Conservation (phyloP, 2,113 vertebrate species). For the Apeltes quadracus region DNA sequence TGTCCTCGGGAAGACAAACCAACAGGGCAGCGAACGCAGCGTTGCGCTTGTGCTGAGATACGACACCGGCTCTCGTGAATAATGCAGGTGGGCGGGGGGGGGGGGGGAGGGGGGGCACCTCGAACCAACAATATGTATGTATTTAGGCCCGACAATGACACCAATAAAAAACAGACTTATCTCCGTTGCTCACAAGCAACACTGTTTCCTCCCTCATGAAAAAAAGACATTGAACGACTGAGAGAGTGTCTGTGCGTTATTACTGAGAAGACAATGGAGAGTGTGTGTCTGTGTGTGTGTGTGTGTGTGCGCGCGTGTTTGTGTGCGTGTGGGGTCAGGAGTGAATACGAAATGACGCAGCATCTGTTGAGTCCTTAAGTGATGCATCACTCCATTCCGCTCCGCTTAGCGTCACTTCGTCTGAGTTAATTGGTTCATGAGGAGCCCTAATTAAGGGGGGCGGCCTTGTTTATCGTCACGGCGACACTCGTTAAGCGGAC, state of each 20-base stretch:
- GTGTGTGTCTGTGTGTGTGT: constrained; percentile 5
- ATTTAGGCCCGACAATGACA: constrained; percentile 46
- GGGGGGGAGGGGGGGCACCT: constrained; percentile 5
- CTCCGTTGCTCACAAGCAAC: constrained; percentile 30
- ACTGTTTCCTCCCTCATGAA: constrained; percentile 20
- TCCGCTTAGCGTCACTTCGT: constrained; percentile 71
- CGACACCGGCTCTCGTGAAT: constrained; percentile 50
- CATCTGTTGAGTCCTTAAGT: constrained; percentile 69
- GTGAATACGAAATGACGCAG: constrained; percentile 52
- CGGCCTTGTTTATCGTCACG: constrained; percentile 72
- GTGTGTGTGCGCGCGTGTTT: constrained; percentile 6
- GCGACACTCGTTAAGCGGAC: constrained; percentile 60
- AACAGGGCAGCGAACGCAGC: constrained; percentile 50
- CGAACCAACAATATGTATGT: constrained; percentile 46
- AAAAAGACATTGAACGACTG: constrained; percentile 9
- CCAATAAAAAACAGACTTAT: constrained; percentile 56
- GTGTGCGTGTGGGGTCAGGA: constrained; percentile 30
- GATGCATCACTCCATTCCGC: constrained; percentile 74
- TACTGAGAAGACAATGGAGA: background rate
- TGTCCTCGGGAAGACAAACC: constrained; percentile 22
- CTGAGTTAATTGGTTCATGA: constrained; percentile 75
- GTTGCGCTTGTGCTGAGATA: constrained; percentile 52
- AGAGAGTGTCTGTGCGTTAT: background rate
- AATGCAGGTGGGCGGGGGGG: constrained; percentile 34
- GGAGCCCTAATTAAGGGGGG: constrained; percentile 78